A percentile compares a stretch with the other conserved stretches of the same genome.
phyloP scores from a whole-genome alignment of 2,888 invertebrate genomes.

The Drosophila ustulata region DNA sequence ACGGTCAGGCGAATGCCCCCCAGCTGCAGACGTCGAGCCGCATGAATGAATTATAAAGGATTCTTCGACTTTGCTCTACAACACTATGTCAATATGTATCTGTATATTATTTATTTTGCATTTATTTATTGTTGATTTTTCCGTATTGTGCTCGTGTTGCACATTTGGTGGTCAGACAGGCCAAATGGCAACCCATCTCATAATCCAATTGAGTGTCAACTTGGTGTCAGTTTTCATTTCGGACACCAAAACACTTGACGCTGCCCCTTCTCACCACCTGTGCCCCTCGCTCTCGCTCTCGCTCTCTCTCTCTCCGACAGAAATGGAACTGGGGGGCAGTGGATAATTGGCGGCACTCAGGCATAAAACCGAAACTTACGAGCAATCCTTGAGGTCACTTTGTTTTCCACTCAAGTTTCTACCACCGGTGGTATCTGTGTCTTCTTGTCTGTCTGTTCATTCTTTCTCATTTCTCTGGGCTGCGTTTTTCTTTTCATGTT shows the following conservation, averaged over 20 bases:
- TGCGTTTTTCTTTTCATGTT: neutral
- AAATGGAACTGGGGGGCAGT: conserved; percentile 28
- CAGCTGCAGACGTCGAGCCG: conserved; percentile 26
- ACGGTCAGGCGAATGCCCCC: conserved; percentile 4
- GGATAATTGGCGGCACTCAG: conserved; percentile 68
- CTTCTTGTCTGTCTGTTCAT: conserved; percentile 9
- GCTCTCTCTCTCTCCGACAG: conserved; percentile 4
- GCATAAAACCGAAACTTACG: conserved; percentile 63
- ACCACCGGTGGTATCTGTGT: conserved; percentile 41
- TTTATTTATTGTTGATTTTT: neutral
- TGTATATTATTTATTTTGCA: neutral
- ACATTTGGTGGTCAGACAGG: conserved; percentile 34
- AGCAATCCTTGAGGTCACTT: conserved; percentile 69
- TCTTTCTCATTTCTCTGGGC: neutral
- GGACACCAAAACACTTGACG: conserved; percentile 53
- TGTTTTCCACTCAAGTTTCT: conserved; percentile 62
- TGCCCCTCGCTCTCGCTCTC: neutral
- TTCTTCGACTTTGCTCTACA: neutral
- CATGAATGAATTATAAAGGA: conserved; percentile 40
- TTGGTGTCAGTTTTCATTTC: conserved; percentile 77
- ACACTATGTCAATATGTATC: conserved; percentile 2
- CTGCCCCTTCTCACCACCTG: neutral
- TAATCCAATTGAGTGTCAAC: conserved; percentile 74
- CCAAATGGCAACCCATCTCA: conserved; percentile 44
- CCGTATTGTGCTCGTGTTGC: conserved; percentile 3